A percentile compares a stretch with the other conserved stretches of the same genome.
Conservation (phyloP, 2,113 vertebrate genomes). For the Casuarius casuarius region DNA sequence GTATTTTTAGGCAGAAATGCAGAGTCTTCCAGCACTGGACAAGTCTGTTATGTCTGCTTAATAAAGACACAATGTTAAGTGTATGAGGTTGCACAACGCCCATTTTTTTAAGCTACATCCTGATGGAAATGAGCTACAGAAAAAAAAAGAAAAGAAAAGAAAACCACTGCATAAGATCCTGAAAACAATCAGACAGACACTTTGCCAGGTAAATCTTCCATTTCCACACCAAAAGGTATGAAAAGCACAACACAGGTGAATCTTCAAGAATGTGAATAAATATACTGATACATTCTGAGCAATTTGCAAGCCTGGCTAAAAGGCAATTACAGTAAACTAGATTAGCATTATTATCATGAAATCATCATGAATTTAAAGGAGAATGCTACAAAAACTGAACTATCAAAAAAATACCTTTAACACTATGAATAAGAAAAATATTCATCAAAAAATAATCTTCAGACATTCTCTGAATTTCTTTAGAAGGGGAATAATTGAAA, state of each 20-base stretch:
- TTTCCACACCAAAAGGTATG: not conserved
- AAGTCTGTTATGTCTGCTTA: not conserved
- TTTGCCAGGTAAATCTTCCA: not conserved
- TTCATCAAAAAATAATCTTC: not conserved
- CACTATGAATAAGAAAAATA: not conserved
- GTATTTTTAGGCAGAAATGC: not conserved
- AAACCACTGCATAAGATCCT: not conserved
- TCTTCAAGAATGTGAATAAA: not conserved
- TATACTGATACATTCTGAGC: not conserved
- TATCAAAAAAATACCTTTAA: not conserved
- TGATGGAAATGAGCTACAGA: not conserved
- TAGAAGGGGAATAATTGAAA: not conserved
- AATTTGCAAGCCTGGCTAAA: not conserved
- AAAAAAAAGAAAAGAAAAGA: not conserved
- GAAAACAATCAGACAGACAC: not conserved
- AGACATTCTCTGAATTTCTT: not conserved
- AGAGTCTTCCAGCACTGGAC: not conserved
- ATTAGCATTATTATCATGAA: not conserved
- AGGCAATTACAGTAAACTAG: not conserved
- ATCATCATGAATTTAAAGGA: not conserved
- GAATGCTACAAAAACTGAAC: not conserved
- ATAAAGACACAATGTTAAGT: not conserved
- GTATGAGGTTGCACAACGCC: not conserved
- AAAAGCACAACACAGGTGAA: rapidly evolving
- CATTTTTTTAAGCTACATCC: not conserved